A percentile compares a stretch with the other conserved stretches of the same genome.
Conservation (phyloP, 2,797 vertebrate genomes). For the Melanotaenia boesemani region DNA sequence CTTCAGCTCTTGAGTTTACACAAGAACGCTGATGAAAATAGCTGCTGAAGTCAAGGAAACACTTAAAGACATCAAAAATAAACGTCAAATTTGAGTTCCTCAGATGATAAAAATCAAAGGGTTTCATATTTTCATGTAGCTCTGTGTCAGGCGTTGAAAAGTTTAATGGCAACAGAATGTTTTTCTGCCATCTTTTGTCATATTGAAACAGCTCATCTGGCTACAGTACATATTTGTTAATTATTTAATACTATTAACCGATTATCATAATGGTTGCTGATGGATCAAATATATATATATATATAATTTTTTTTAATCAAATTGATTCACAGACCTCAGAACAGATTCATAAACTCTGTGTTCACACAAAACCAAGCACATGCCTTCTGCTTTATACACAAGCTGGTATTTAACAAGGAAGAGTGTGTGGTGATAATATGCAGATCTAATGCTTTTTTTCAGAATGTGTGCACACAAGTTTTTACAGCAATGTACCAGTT, state of each 20-base stretch:
- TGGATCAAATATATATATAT: not conserved
- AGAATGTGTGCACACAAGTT: no score
- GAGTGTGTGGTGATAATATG: no score
- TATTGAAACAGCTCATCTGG: not conserved
- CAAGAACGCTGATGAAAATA: not conserved
- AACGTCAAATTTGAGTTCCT: constrained; percentile 2
- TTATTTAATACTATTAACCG: not conserved
- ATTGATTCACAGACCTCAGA: not conserved
- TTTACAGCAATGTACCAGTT: no score
- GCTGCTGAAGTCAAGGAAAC: constrained; percentile 3
- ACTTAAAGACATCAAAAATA: constrained; percentile 12
- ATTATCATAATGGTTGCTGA: not conserved
- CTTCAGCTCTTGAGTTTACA: constrained; percentile 27
- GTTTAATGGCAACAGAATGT: not conserved
- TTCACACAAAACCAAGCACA: no score
- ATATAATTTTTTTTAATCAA: not conserved
- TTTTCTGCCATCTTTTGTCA: no score
- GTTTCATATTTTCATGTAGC: constrained; percentile 13
- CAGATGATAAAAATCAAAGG: constrained; percentile 12
- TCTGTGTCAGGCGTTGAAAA: not conserved
- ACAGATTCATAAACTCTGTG: no score
- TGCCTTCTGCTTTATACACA: no score
- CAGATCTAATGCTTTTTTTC: no score
- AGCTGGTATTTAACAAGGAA: no score
- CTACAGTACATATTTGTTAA: not conserved